A percentile compares a stretch with the other conserved stretches of the same genome.
These are phyloP conservation scores for Drosophila takahashii DNA, from an alignment of 1,140 invertebrate genomes.

Conservation along the genomic window DNA sequence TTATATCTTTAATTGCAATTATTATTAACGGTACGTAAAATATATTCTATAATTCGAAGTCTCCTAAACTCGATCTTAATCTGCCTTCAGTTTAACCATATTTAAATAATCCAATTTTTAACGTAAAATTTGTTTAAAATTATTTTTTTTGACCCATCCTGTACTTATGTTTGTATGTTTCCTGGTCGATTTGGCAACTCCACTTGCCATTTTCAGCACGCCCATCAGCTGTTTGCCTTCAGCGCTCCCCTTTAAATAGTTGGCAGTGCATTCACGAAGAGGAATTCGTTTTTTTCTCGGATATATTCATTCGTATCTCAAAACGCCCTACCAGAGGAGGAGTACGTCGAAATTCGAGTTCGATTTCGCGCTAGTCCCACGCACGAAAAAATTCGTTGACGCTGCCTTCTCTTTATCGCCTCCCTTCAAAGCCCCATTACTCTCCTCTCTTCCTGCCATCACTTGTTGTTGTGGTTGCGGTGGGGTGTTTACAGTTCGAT, in stretches of 20 bases:
- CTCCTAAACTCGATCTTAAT: no score
- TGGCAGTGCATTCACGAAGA: constrained; percentile 16
- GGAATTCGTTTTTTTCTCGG: constrained; percentile 12
- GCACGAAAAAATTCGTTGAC: constrained; percentile 31
- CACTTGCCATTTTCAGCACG: constrained; percentile 25
- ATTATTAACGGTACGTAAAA: no score
- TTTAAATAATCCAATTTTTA: no score
- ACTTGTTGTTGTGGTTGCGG: constrained; percentile 64
- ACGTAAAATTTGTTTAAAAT: no score
- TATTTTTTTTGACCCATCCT: not conserved
- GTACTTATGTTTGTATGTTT: not conserved
- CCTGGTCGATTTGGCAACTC: constrained; percentile 17
- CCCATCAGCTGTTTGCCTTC: constrained; percentile 22
- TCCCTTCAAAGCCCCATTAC: not conserved
- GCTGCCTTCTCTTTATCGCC: constrained; percentile 10
- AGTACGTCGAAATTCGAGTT: constrained; percentile 19
- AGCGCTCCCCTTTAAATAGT: constrained; percentile 4
- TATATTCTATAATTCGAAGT: no score
- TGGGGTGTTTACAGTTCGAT: constrained; percentile 65
- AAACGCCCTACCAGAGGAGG: not conserved
- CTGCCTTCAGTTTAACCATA: no score
- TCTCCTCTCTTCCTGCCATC: constrained; percentile 17
- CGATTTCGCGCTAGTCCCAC: constrained; percentile 30
- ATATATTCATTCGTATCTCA: constrained; percentile 17
- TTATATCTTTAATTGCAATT: no score